Evolutionary conservation across 2,888 invertebrate species (phyloP).

Genomic region (Onchidella celtica): DNA sequence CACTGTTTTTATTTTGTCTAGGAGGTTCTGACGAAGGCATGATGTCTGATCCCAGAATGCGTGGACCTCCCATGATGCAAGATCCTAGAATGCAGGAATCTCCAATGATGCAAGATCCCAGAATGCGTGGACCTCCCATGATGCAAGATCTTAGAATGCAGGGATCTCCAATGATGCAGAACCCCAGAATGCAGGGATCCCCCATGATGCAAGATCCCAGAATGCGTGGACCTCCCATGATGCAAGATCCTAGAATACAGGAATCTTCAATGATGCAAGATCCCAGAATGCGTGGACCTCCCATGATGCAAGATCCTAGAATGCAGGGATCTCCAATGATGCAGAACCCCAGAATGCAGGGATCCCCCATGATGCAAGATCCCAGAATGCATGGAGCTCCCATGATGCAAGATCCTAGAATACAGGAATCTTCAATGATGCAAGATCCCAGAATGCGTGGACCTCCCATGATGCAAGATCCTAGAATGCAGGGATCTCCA

Average conservation of each 20-base stretch:
- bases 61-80: no score
- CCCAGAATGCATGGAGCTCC: no score
- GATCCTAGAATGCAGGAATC: not conserved
- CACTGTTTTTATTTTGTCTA: no score
- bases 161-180: not conserved
- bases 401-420: not conserved
- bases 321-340: no score
- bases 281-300: not conserved
- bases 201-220: not conserved
- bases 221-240: not conserved
- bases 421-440: not conserved
- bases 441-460: not conserved
- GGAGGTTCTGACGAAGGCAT: no score
- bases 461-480: not conserved
- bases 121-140: no score
- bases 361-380: not conserved
- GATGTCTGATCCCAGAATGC: not conserved
- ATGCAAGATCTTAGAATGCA: conserved; percentile 19
- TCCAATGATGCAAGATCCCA: not conserved
- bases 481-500: not conserved
- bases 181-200: not conserved
- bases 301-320: not conserved
- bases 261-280: not conserved
- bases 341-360: not conserved
- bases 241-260: not conserved